Conservation (phyloP, 2,113 vertebrate species). For the Grallaria varia region DNA sequence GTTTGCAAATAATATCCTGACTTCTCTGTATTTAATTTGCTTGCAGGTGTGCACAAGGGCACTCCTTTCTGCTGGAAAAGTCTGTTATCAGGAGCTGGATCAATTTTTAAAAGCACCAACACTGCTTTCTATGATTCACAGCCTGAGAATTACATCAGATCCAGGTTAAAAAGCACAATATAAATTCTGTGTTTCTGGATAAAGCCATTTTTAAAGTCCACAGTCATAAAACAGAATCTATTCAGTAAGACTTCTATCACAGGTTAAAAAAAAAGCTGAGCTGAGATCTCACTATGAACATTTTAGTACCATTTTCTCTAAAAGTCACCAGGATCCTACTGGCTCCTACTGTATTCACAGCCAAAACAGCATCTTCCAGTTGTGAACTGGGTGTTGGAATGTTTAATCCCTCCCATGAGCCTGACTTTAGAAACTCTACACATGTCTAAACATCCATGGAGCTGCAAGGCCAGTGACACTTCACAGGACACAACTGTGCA, state of each 20-base stretch:
- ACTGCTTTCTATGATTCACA: neutral
- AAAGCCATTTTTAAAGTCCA: neutral
- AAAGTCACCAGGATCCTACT: neutral
- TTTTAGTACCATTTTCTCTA: neutral
- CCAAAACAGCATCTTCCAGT: neutral
- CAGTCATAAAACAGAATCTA: neutral
- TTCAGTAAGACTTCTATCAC: no score
- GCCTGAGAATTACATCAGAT: neutral
- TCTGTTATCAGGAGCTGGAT: neutral
- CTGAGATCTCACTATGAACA: fast-evolving
- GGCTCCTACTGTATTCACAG: neutral
- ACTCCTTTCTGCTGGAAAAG: neutral
- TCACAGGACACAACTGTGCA: neutral
- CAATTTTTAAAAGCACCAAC: neutral
- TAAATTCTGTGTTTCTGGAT: fast-evolving
- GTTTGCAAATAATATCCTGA: neutral
- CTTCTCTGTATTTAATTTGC: no score
- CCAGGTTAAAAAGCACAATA: neutral
- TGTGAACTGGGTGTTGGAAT: neutral
- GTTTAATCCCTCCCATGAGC: neutral
- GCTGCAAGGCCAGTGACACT: neutral
- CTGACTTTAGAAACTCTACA: neutral
- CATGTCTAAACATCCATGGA: neutral
- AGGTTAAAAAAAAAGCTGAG: neutral
- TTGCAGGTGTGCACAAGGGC: neutral